Evolutionary conservation across 2,797 vertebrate genomes (phyloP).

Genomic region (Nannoperca obscura): DNA sequence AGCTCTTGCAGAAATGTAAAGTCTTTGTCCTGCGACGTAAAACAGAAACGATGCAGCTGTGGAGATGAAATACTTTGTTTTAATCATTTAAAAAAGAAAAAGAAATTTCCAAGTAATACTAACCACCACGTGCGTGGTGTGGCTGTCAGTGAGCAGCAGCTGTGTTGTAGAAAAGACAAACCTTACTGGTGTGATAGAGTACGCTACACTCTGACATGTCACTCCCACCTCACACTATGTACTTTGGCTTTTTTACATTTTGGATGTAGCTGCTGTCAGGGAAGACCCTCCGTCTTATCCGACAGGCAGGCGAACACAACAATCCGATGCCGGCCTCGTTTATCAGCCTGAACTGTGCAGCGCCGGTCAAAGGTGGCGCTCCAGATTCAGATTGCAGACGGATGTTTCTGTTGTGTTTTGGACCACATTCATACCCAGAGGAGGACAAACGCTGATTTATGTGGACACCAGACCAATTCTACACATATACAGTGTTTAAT

Average conservation of each 20-base stretch:
- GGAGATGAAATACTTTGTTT: conserved; percentile 12
- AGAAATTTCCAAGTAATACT: conserved; percentile 5
- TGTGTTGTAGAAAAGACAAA: conserved; percentile 67
- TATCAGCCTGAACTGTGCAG: background rate
- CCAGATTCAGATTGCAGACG: conserved; percentile 33
- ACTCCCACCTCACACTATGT: conserved; percentile 17
- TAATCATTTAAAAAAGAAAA: background rate
- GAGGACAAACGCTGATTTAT: background rate
- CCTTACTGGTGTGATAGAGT: conserved; percentile 80
- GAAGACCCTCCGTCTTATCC: conserved; percentile 10
- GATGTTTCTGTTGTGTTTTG: conserved; percentile 22
- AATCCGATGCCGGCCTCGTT: background rate
- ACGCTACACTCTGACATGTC: conserved; percentile 31
- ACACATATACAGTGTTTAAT: background rate
- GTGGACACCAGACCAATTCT: conserved; percentile 8
- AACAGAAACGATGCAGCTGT: conserved; percentile 57
- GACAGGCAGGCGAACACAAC: background rate
- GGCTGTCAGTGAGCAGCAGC: conserved; percentile 53
- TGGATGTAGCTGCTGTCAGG: conserved; percentile 34
- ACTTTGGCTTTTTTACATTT: conserved; percentile 15
- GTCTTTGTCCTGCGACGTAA: conserved; percentile 38
- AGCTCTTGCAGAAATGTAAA: background rate
- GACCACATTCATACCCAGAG: conserved; percentile 44
- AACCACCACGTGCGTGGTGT: background rate
- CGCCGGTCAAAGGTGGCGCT: conserved; percentile 65